Evolutionary conservation across 2,113 vertebrate genomes (phyloP), one percentile per base, ranked within the genome.

Genomic region (Herpetotheres cachinnans): DNA sequence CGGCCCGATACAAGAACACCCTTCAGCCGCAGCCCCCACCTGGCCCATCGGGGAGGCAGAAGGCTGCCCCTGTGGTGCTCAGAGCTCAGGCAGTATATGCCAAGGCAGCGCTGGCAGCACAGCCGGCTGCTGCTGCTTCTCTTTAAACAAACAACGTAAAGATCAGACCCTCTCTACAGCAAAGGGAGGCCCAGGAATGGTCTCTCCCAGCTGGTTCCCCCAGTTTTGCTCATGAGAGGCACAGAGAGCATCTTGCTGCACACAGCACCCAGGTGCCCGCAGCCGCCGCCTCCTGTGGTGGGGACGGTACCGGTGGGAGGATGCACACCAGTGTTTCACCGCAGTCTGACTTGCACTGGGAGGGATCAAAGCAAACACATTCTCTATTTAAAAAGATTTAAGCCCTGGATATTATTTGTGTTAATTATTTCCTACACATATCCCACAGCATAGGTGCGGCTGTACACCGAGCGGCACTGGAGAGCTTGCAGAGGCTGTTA

Each of bases 361-460:
- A 29, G 25, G 55, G 55, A 95, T 93, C 95, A 87, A 85, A 97
- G 89, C 52, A 44, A 95, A 65, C 59, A 15, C 70, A 27, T 46
- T n/a, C 69, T 92, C 83, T 40, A 9, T 25, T 70, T 70, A 82
- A 49, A 82, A 95, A 65, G 86, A 89, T 72, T 95, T 73, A 61
- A 96, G 61, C 65, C 65, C 92, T 50, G 56, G 81, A 72, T 81
- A 56, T 56, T 55, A 71, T 79, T 70, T 74, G 70, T 82, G 91
- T 88, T 86, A 77, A 96, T 93, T 67, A 90, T 89, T 94, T 93
- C 76, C 83, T 62, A 42, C 73, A 77, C 36, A 81, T 36, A 34
- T 83, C 73, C 76, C 90, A 47, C 1, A 11, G 81, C 22, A 5
- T 9, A 65, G 83, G 34, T 44, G 26, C 3, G 15, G 54, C 12